These are phyloP conservation scores for Lydus trimaculatus DNA, from an alignment of 2,888 invertebrate species.

Conservation along the genomic window DNA sequence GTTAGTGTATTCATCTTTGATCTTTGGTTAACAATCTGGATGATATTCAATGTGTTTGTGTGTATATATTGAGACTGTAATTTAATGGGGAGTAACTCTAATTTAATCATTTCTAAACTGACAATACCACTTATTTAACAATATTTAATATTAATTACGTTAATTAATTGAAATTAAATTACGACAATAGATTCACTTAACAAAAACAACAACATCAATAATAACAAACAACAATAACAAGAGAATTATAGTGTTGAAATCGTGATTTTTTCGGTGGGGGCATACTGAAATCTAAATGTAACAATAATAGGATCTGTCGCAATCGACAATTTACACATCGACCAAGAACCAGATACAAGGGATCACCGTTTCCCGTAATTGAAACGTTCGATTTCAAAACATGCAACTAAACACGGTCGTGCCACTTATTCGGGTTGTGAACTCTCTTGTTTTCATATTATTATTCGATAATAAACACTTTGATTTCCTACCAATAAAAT, in stretches of 20 bases:
- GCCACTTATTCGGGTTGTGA: conserved; percentile 21
- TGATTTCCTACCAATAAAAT: background rate
- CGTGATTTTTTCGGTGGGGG: background rate
- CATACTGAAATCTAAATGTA: conserved; percentile 12
- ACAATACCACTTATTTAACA: background rate
- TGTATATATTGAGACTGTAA: conserved; percentile 37
- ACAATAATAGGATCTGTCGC: conserved; percentile 39
- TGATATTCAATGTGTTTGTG: conserved; percentile 45
- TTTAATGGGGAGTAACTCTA: conserved; percentile 38
- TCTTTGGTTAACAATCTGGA: conserved; percentile 53
- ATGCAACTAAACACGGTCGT: conserved; percentile 22
- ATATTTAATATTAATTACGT: background rate
- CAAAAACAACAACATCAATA: background rate
- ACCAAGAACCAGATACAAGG: conserved; percentile 26
- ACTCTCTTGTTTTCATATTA: conserved; percentile 10
- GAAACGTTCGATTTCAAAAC: conserved; percentile 40
- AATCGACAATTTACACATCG: conserved; percentile 32
- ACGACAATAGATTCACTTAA: background rate
- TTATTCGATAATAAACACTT: conserved; percentile 10
- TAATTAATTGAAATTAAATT: background rate
- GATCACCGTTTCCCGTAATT: conserved; percentile 38
- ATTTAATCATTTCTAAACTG: conserved; percentile 26
- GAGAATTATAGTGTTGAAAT: background rate
- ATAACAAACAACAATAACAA: background rate
- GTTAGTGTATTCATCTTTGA: conserved; percentile 55